phyloP scores from a whole-genome alignment of 2,797 vertebrate genomes.

The Manis crassicaudata region DNA sequence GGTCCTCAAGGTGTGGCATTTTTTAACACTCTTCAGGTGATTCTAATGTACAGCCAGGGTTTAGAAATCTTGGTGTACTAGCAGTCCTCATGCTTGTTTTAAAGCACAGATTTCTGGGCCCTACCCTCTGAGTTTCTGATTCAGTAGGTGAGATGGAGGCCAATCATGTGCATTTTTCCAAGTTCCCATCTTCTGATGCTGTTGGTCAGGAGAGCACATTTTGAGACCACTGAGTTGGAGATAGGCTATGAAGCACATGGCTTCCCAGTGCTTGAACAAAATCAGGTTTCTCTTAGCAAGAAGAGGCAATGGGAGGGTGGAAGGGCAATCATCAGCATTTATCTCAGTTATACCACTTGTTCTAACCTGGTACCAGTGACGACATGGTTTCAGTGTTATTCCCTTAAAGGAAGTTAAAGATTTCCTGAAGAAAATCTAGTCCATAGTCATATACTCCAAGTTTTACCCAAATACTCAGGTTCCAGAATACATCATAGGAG shows the following conservation, averaged over 20 bases:
- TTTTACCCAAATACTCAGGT: background rate
- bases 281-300: background rate
- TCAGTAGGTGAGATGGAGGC: background rate
- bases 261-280: background rate
- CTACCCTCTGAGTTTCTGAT: background rate
- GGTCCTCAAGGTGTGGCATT: background rate
- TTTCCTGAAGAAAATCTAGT: background rate
- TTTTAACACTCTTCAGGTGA: background rate
- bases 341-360: background rate
- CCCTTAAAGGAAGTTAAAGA: background rate
- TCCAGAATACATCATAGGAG: background rate
- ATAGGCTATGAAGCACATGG: background rate
- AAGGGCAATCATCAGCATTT: background rate
- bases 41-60: background rate
- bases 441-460: background rate
- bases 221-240: background rate
- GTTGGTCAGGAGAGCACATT: background rate
- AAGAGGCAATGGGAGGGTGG: background rate
- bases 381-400: background rate
- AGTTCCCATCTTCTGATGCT: background rate
- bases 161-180: background rate
- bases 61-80: background rate
- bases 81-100: background rate
- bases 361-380: background rate
- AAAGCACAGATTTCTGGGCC: background rate